A percentile compares a stretch with the other conserved stretches of the same genome.
phyloP scores from a whole-genome alignment of 2,797 vertebrate genomes.

The Poeciliopsis infans region DNA sequence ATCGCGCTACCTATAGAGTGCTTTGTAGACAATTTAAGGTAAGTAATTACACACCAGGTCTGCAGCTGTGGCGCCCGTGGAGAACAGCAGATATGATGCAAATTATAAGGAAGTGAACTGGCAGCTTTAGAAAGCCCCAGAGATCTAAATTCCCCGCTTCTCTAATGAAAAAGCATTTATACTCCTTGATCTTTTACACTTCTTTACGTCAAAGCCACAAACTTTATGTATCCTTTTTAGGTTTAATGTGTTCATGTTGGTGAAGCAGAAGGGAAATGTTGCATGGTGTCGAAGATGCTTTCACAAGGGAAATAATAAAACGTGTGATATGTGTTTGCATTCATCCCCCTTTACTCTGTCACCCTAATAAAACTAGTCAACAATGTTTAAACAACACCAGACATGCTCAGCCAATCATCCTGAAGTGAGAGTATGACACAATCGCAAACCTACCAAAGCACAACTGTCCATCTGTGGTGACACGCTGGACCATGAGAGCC shows the following conservation, averaged over 20 bases:
- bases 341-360: background rate
- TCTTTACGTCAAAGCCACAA: background rate
- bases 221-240: background rate
- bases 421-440: background rate
- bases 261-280: background rate
- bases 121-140: background rate
- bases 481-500: background rate
- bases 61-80: background rate
- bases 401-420: background rate
- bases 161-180: background rate
- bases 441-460: background rate
- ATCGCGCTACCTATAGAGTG: slow-evolving; percentile 35
- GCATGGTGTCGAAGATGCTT: background rate
- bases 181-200: background rate
- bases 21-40: slow-evolving; percentile 36
- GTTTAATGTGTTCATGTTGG: background rate
- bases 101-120: background rate
- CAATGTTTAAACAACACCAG: background rate
- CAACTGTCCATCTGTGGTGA: background rate
- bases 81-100: slow-evolving; percentile 7
- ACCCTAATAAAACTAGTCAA: background rate
- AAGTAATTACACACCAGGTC: slow-evolving; percentile 19
- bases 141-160: background rate
- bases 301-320: background rate
- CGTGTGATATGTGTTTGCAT: no score